These are phyloP conservation scores for Neogale vison DNA, from an alignment of 2,113 vertebrate genomes.

Conservation along the genomic window DNA sequence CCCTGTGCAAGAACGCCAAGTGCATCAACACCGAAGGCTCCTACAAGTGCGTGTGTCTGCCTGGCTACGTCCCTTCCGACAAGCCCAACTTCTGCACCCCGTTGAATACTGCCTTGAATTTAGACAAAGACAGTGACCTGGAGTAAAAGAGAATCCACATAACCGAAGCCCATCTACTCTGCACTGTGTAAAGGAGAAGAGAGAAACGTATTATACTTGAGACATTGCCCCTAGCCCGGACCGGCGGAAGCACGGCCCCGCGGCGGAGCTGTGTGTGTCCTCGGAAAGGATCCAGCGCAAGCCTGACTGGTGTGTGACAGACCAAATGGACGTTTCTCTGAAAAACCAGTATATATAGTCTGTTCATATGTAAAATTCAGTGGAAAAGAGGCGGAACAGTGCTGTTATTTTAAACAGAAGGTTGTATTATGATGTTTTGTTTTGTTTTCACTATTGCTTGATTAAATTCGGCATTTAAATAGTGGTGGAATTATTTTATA, in stretches of 20 bases:
- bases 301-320: slow-evolving; percentile 85
- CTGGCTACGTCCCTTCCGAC: slow-evolving; percentile 91
- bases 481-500: slow-evolving; percentile 87
- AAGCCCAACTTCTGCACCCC: slow-evolving; percentile 95
- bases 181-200: slow-evolving; percentile 93
- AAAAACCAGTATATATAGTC: slow-evolving; percentile 86
- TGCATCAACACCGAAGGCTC: slow-evolving; percentile 98
- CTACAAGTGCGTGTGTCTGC: slow-evolving; percentile 95
- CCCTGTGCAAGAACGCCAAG: slow-evolving; percentile 96
- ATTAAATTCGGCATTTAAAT: slow-evolving; percentile 88
- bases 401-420: slow-evolving; percentile 89
- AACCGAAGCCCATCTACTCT: slow-evolving; percentile 92
- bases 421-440: slow-evolving; percentile 79
- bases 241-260: slow-evolving; percentile 76
- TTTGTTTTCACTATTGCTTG: slow-evolving; percentile 87
- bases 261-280: slow-evolving; percentile 73
- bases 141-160: slow-evolving; percentile 86
- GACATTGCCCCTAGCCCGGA: slow-evolving; percentile 85
- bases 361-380: slow-evolving; percentile 90
- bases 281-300: slow-evolving; percentile 77
- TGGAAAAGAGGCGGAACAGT: slow-evolving; percentile 84
- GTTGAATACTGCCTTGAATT: slow-evolving; percentile 77
- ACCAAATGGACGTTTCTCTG: slow-evolving; percentile 90
- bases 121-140: slow-evolving; percentile 85
- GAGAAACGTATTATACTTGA: slow-evolving; percentile 89